Conservation (phyloP, 2,797 vertebrate species). For the Sebastes dallii region DNA sequence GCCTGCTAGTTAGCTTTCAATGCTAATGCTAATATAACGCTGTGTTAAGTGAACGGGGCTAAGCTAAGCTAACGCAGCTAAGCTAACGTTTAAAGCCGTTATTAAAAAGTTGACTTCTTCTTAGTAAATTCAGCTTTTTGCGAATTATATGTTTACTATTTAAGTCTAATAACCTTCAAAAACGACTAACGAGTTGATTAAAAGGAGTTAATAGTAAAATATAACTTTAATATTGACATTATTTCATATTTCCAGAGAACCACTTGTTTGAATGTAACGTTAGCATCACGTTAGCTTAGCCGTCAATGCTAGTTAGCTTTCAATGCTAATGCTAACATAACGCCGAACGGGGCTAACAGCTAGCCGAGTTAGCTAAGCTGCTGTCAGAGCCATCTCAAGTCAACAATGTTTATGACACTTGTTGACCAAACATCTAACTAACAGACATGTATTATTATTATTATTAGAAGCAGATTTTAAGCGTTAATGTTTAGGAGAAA, state of each 20-base stretch:
- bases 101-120: slow-evolving; percentile 48
- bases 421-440: neutral
- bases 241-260: slow-evolving; percentile 26
- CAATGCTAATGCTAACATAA: slow-evolving; percentile 63
- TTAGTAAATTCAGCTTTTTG: too few relatives aligned
- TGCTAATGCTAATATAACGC: too few relatives aligned
- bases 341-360: slow-evolving; percentile 30
- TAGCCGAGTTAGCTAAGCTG: slow-evolving; percentile 48
- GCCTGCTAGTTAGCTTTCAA: too few relatives aligned
- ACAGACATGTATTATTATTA: too few relatives aligned
- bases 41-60: neutral
- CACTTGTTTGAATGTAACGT: slow-evolving; percentile 68
- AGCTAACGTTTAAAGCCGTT: slow-evolving; percentile 40
- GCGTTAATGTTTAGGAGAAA: neutral
- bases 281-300: slow-evolving; percentile 49
- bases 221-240: slow-evolving; percentile 30
- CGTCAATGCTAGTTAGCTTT: slow-evolving; percentile 48
- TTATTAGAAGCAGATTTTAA: too few relatives aligned
- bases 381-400: slow-evolving; percentile 22
- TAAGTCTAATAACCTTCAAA: neutral
- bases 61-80: slow-evolving; percentile 56
- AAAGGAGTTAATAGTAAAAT: neutral
- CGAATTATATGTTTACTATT: neutral
- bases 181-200: neutral
- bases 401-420: too few relatives aligned